Evolutionary conservation across 1,140 invertebrate species (phyloP).

Genomic region (Orius insidiosus): DNA sequence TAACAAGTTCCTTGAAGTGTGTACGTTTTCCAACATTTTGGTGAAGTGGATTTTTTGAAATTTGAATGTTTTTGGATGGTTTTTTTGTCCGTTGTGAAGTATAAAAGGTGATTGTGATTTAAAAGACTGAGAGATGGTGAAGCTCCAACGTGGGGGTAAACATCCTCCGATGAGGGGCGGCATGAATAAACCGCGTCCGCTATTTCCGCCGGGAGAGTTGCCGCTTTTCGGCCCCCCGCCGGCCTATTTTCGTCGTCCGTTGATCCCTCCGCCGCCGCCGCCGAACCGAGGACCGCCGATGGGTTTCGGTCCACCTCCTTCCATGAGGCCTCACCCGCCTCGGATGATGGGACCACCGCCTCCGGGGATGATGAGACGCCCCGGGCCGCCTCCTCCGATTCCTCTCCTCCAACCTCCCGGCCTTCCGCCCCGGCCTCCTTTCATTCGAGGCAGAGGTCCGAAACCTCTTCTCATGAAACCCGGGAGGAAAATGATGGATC

Average conservation of each 20-base stretch:
- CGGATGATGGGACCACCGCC: conserved; percentile 9
- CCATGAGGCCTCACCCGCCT: background rate
- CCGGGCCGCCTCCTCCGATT: background rate
- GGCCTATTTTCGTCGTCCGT: conserved; percentile 8
- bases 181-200: conserved; percentile 7
- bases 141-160: conserved; percentile 6
- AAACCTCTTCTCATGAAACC: background rate
- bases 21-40: no score
- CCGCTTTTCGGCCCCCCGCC: conserved; percentile 13
- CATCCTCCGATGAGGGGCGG: background rate
- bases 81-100: no score
- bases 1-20: no score
- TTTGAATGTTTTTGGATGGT: no score
- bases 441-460: conserved; percentile 8
- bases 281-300: background rate
- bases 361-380: conserved; percentile 2
- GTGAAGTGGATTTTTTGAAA: no score
- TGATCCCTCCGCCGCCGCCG: conserved; percentile 6
- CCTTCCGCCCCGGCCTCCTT: conserved; percentile 8
- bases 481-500: background rate
- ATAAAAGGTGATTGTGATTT: no score
- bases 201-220: conserved; percentile 13
- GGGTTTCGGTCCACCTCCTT: conserved; percentile 4
- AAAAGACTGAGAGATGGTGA: conserved; percentile 8
- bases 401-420: conserved; percentile 11